Conservation (phyloP, 37 sponge, comb jelly and placozoan genomes). For the Aphrocallistes beatrix region DNA sequence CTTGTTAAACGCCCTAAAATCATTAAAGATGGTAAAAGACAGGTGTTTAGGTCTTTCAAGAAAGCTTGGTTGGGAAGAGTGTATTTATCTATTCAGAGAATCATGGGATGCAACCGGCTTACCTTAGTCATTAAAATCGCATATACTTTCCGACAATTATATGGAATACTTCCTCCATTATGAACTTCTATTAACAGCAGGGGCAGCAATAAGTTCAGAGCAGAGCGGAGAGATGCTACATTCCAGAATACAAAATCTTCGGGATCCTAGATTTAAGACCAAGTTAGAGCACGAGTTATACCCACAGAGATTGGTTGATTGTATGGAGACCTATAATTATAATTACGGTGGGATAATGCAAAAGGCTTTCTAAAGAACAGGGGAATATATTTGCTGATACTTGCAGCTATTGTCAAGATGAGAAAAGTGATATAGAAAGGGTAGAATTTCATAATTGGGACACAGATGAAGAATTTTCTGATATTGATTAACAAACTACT, state of each 20-base stretch:
- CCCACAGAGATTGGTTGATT: neutral
- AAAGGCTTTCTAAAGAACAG: no score
- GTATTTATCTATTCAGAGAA: neutral
- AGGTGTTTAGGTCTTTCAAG: neutral
- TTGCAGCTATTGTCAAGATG: no score
- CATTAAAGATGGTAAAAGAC: neutral
- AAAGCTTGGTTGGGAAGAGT: neutral
- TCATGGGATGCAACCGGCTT: neutral
- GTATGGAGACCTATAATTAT: neutral
- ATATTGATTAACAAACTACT: no score
- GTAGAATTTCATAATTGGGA: neutral
- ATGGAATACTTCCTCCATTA: neutral
- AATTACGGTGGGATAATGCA: no score
- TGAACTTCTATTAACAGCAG: neutral
- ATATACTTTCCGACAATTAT: neutral
- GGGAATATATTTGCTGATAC: no score
- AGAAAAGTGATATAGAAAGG: neutral
- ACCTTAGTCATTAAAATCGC: neutral
- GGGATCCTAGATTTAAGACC: neutral
- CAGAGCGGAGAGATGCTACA: neutral
- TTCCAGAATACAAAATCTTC: neutral
- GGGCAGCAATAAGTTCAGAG: neutral
- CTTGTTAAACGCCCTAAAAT: neutral
- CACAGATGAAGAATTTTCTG: neutral
- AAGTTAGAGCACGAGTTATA: neutral